These are phyloP conservation scores for Homarus gammarus DNA, from an alignment of 2,888 invertebrate species.

Conservation along the genomic window DNA sequence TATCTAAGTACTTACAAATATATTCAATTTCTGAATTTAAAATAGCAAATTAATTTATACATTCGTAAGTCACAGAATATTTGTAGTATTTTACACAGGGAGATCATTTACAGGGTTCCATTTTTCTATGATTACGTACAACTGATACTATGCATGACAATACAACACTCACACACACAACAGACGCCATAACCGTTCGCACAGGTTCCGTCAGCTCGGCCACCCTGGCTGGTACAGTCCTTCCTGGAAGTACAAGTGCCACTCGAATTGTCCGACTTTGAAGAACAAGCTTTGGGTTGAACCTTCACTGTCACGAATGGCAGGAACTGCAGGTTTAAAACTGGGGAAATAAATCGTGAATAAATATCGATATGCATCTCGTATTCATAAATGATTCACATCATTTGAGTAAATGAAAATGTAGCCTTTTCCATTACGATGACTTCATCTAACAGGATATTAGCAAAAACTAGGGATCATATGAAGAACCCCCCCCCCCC, in stretches of 20 bases:
- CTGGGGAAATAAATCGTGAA: too few species aligned
- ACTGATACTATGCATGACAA: background rate
- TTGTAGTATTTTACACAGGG: background rate
- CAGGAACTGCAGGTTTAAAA: slow-evolving; percentile 15
- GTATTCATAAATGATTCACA: too few species aligned
- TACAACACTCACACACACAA: slow-evolving; percentile 46
- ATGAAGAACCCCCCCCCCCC: too few species aligned
- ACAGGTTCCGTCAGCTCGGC: slow-evolving; percentile 42
- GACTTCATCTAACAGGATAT: too few species aligned
- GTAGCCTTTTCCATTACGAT: too few species aligned
- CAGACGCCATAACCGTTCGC: slow-evolving; percentile 30
- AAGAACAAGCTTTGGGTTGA: background rate
- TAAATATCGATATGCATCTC: too few species aligned
- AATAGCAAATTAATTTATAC: background rate
- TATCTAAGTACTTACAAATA: too few species aligned
- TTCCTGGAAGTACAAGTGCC: slow-evolving; percentile 23
- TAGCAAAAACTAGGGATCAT: too few species aligned
- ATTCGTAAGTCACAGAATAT: background rate
- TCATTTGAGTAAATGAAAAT: too few species aligned
- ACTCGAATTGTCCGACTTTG: slow-evolving; percentile 9
- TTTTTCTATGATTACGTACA: background rate
- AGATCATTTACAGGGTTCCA: background rate
- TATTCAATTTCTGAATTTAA: background rate
- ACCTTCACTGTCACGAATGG: slow-evolving; percentile 33
- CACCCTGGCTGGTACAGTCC: background rate